Conservation (phyloP, 2,888 invertebrate genomes). For the Sthenelais limicola region DNA sequence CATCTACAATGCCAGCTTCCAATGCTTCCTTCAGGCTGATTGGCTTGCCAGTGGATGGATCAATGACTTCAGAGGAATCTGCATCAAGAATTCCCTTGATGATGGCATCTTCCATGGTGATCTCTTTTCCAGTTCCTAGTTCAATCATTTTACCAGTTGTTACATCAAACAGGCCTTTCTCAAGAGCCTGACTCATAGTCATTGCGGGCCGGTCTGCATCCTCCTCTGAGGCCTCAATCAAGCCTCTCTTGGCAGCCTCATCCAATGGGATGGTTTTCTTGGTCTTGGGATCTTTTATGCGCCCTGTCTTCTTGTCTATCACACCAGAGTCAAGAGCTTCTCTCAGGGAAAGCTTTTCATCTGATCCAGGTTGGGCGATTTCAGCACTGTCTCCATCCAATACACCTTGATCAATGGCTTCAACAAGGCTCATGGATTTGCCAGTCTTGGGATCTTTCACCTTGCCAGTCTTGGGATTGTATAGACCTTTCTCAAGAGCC, state of each 20-base stretch:
- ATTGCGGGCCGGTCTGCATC: no score
- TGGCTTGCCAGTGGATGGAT: neutral
- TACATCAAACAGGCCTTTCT: conserved; percentile 75
- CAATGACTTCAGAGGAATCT: neutral
- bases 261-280: no score
- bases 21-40: neutral
- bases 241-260: no score
- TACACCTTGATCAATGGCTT: no score
- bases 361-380: no score
- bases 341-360: no score
- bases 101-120: conserved; percentile 86
- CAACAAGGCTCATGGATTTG: no score
- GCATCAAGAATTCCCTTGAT: conserved; percentile 70
- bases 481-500: conserved; percentile 91
- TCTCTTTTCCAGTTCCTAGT: conserved; percentile 83
- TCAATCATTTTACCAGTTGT: conserved; percentile 76
- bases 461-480: conserved; percentile 77
- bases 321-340: no score
- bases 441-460: conserved; percentile 29
- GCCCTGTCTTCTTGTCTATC: no score
- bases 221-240: no score
- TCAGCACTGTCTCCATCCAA: no score
- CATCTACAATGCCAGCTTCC: neutral
- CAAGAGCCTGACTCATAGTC: conserved; percentile 56
- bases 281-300: no score